Evolutionary conservation across 2,113 vertebrate species (phyloP), one percentile per base, ranked within the genome.

Genomic region (Gobiocypris rarus): DNA sequence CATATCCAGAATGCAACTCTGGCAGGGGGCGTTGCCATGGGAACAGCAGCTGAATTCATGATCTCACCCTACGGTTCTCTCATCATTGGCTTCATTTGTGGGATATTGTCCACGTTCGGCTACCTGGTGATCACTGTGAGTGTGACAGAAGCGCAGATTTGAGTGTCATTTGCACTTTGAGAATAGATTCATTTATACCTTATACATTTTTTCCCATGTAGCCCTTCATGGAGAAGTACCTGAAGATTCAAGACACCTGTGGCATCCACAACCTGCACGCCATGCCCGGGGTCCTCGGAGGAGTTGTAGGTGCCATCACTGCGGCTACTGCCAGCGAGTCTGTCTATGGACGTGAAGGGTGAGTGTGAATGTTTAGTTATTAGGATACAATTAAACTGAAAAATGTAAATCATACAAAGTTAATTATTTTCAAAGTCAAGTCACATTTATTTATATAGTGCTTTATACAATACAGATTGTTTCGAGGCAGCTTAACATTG

Each of bases 211-310:
- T 76, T 13, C 17, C 52, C 15, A 19, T 11, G 61, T 84, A 99
- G 98, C 98, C 98, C 0, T 95, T 96, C 88, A 83, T 99, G 88
- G 96, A 97, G 84, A 95, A 94, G 41, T 86, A 78, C 48, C 75
- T 99, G 19, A 95, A 93, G 50, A 93, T 99, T 83, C 98, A 99
- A 85, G 98, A 99, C 61, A 99, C 98, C 0, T 99, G 98, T 3
- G 98, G 98, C 28, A 83, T 99, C 83, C 96, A 99, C 91, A 99
- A 99, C 87, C 95, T 99, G 61, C 98, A 99, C 0, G 98, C 94
- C 6, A 86, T 99, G 69, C 98, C 98, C 0, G 98, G 98, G 13
- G 75, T 99, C 86, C 95, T 99, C 0, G 98, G 98, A 0, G 96
- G 94, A 81, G 95, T 99, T 1, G 91, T 96, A 9, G 98, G 97